These are phyloP conservation scores for Notoglanidium macrostoma DNA, from an alignment of 2,797 vertebrate genomes.

Conservation along the genomic window DNA sequence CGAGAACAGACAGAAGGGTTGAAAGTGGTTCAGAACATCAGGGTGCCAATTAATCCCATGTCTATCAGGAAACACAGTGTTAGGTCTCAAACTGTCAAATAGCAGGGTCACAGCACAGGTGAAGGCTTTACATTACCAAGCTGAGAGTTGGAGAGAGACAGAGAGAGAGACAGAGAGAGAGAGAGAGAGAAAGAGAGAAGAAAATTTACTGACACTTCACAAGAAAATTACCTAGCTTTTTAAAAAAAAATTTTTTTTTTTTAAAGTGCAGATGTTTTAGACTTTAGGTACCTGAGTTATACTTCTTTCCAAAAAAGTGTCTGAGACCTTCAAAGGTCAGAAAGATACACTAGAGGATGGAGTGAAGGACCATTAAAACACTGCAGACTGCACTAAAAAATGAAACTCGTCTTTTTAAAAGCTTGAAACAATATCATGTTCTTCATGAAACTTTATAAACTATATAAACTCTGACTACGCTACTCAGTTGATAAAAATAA, in stretches of 20 bases:
- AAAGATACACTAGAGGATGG: neutral
- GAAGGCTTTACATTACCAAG: neutral
- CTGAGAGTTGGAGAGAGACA: neutral
- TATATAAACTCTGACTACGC: neutral
- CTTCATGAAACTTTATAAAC: neutral
- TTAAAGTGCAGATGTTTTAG: neutral
- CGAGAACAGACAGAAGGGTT: neutral
- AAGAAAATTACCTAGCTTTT: neutral
- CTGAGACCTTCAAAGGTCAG: neutral
- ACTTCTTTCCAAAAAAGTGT: neutral
- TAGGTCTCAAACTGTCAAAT: constrained; percentile 37
- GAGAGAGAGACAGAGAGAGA: neutral
- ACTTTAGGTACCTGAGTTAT: neutral
- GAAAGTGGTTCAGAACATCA: constrained; percentile 27
- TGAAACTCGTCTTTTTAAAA: neutral
- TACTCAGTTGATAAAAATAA: neutral
- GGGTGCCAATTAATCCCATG: constrained; percentile 51
- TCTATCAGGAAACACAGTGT: constrained; percentile 38
- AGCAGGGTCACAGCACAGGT: constrained; percentile 5
- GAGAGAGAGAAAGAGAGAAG: neutral
- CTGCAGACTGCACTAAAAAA: neutral
- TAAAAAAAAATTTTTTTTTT: neutral
- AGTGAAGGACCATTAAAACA: neutral
- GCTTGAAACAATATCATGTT: neutral
- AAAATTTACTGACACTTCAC: neutral